Evolutionary conservation across 1,140 invertebrate genomes (phyloP), one percentile per base, ranked within the genome.

Genomic region (Nymphalis io): DNA sequence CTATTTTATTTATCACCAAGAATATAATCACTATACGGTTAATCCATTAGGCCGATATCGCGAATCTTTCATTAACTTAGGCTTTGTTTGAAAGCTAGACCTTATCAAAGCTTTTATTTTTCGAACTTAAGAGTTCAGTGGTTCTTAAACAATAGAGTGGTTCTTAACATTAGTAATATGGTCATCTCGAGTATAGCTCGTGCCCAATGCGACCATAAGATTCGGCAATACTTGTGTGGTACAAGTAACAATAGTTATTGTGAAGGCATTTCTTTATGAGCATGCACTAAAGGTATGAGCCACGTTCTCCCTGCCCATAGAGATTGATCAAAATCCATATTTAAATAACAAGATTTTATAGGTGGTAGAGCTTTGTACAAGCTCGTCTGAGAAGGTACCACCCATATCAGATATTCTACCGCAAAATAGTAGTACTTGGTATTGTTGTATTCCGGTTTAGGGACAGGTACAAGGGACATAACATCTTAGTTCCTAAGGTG

Each of bases 81-180:
- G 76, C 68, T 80, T 80, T 80, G 76, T 80, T 68, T 55, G 16
- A 42, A 38, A 62, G 44, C 69, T 58, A 62, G 60, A 61, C 67
- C 67, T 80, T 82, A 82, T 80, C 80, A 58, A 12, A 12, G 67
- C 65, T 74, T 64, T 59, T 80, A 33, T 68, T 62, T 55, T 60
- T 62, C 51, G 4, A n/a, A 62, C 59, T 15, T 27, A 53, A 63
- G 46, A 51, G 60, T 48, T 63, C 48, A 39, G 73, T 20, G 46
- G 46, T 68, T 65, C 70, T 68, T 73, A 71, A 79, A 82, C 80
- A 82, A 82, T 82, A 67, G 76, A 68, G 40, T 48, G 57, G 70
- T n/a, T n/a, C n/a, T n/a, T n/a, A 71, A 77, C 73, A 77, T 79
- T 79, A 75, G 73, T 75, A 77, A 77, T 75, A 63, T 68, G 72